Evolutionary conservation across 2,113 vertebrate species (phyloP).

Genomic region (Campylomormyrus numenius): DNA sequence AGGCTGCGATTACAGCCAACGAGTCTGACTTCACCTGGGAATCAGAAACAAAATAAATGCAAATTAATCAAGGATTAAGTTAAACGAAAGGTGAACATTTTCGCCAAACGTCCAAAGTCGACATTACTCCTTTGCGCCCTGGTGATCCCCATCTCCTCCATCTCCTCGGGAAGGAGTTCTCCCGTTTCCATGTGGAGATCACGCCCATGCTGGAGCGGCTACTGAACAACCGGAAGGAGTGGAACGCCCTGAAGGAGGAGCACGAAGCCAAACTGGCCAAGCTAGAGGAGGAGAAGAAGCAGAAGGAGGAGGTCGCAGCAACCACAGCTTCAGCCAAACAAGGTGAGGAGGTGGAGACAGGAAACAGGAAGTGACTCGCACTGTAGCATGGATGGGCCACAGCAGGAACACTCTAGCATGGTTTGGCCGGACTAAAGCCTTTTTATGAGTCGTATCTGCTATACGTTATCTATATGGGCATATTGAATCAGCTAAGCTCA

Average conservation of each 20-base stretch:
- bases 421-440: background rate
- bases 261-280: constrained; percentile 62
- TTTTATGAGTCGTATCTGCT: background rate
- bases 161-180: constrained; percentile 59
- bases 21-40: background rate
- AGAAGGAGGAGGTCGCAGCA: constrained; percentile 48
- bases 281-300: constrained; percentile 55
- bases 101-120: background rate
- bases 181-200: constrained; percentile 67
- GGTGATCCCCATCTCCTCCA: background rate
- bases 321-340: constrained; percentile 30
- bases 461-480: background rate
- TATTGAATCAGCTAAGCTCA: background rate
- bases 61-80: background rate
- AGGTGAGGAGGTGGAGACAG: constrained; percentile 41
- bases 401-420: background rate
- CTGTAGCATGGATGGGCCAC: background rate
- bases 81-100: background rate
- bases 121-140: background rate
- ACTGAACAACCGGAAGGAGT: constrained; percentile 71
- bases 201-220: constrained; percentile 69
- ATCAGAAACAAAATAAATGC: background rate
- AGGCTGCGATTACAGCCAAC: background rate
- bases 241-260: constrained; percentile 66
- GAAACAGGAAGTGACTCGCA: background rate